Evolutionary conservation across 2,797 vertebrate species (phyloP), one percentile per base, ranked within the genome.

Genomic region (Oryzias sinensis): DNA sequence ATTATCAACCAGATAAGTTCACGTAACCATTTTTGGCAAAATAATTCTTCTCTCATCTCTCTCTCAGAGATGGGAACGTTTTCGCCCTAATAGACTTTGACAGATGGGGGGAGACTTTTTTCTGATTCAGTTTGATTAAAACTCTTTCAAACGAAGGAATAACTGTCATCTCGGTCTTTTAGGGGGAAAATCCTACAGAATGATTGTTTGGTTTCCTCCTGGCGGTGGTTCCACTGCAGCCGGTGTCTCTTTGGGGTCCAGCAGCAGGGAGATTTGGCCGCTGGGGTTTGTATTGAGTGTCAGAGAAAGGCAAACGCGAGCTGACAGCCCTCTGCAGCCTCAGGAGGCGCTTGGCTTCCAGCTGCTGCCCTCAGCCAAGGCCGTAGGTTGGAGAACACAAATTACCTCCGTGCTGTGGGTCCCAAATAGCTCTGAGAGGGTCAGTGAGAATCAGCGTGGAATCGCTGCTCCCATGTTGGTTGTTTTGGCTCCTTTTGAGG

Each of bases 281-380:
- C 74, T 22, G 53, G 45, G 5, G 22, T 54, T 46, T 17, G 66
- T 44, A 72, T 73, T 71, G 84, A 86, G 84, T 81, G 80, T 87
- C 61, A 15, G 64, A 57, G 71, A 81, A 79, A 80, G 56, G 15
- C 51, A 81, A 87, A 78, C 72, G 72, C 4, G 37, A 79, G 57
- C 62, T 70, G 83, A 87, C 87, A 74, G 77, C 60, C 71, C 56
- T 8, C 53, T 2, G 53, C 72, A 45, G 82, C 81, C 81, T 71
- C 80, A 13, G 70, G 84, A 80, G 83, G 84, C 75, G 16, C 43
- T 33, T 48, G 16, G 63, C 61, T 68, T 85, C 75, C 81, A 84
- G 78, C 79, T 77, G 62, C 78, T 60, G 73, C 78, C 75, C 60
- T 53, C 59, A 50, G 71, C 82, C 76, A 83, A 79, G 74, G 69